Evolutionary conservation across 2,113 vertebrate species (phyloP), one percentile per base, ranked within the genome.

Genomic region (Phrynosoma blainvillii): DNA sequence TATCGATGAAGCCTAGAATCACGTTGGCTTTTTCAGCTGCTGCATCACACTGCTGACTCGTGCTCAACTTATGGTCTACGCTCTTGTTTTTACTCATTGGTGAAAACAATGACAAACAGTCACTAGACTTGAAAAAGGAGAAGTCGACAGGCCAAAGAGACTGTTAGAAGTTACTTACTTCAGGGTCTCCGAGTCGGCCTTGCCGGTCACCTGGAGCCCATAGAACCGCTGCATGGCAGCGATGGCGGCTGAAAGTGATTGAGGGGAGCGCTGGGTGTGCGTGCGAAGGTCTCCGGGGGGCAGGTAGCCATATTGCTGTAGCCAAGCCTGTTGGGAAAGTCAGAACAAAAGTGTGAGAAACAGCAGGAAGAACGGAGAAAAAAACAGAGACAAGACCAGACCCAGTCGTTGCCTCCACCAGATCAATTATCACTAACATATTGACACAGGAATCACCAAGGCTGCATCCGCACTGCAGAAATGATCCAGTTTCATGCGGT

Each of bases 221-320:
- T 99, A 99, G 95, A 99, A 98, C 91, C 91, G 97, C 95, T 99
- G 98, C 98, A 99, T 99, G 94, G 97, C 96, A 0, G 96, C 92
- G 18, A 99, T 97, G 1, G 98, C 98, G 20, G 94, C 90, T 78
- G 86, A 93, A 13, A 99, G 94, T 40, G 98, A 96, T 94, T 98
- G 96, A 1, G 97, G 97, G 1, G 98, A 98, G 82, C 98, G 98
- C 86, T 98, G 95, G 10, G 98, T 98, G 92, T 98, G 98, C 10
- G 98, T 98, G 12, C 97, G 95, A 27, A 98, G 95, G 86, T 99
- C 98, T 32, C 98, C 98, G 0, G 98, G 98, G 84, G 98, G 98
- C 91, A 99, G 96, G 96, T 99, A 98, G 13, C 98, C 98, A 95
- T 98, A 98, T 90, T 98, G 97, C 94, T 99, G 98, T 70, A 99